These are phyloP conservation scores for Aix galericulata DNA, from an alignment of 2,113 vertebrate genomes.

Conservation along the genomic window DNA sequence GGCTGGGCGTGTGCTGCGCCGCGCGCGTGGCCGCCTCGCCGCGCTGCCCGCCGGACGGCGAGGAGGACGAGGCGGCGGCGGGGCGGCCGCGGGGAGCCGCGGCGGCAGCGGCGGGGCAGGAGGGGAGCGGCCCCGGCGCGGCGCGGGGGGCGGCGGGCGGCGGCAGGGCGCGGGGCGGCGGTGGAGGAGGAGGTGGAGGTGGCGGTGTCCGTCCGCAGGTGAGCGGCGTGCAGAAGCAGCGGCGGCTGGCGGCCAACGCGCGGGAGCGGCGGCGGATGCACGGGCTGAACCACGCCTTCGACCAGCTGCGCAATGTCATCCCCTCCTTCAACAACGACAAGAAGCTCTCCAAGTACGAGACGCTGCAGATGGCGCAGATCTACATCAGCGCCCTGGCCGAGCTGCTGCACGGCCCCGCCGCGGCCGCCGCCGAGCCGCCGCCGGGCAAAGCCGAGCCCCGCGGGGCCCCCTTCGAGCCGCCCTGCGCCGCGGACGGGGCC, in stretches of 20 bases:
- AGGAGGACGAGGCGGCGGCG: background rate
- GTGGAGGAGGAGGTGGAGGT: conserved; percentile 59
- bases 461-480: conserved; percentile 29
- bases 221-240: conserved; percentile 87
- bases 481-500: background rate
- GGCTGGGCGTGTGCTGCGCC: conserved; percentile 32
- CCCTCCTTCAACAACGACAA: conserved; percentile 96
- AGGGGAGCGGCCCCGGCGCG: background rate
- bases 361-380: conserved; percentile 98
- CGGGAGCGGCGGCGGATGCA: conserved; percentile 93
- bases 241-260: conserved; percentile 91
- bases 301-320: conserved; percentile 95
- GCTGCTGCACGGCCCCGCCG: conserved; percentile 81
- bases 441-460: conserved; percentile 38
- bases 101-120: too few relatives aligned
- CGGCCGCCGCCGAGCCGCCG: conserved; percentile 23
- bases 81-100: too few relatives aligned
- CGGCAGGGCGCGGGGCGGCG: conserved; percentile 54
- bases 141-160: conserved; percentile 76
- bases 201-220: background rate
- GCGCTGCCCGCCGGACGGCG: conserved; percentile 9
- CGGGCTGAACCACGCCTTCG: conserved; percentile 95
- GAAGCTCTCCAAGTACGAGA: conserved; percentile 97
- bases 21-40: background rate
- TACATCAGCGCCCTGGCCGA: conserved; percentile 96